Evolutionary conservation across 2,888 invertebrate species (phyloP), one percentile per base, ranked within the genome.

Genomic region (Drosophila buzzatii): DNA sequence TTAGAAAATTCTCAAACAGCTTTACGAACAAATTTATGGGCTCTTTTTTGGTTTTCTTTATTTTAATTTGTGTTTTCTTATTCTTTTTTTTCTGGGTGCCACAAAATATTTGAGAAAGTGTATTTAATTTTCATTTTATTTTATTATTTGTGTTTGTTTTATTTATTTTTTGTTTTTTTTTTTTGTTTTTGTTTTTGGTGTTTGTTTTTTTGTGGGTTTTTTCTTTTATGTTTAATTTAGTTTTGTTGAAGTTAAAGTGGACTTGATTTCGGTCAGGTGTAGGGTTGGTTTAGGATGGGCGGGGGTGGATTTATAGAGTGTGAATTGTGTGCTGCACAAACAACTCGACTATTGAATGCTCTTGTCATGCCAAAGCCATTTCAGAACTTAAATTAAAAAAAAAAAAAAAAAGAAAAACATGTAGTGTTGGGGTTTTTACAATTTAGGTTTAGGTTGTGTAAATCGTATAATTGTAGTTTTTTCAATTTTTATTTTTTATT

Each of bases 381-480:
- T 63, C 39, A 66, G 75, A 79, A 53, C 53, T 35, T 37, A 65
- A 39, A 52, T 60, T 62, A 71, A 82, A 53, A 64, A 67, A 63
- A 73, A 79, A 64, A 67, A 63, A 73, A 79, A 71, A 82, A 53
- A 64, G 63, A 63, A 73, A 79, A 42, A 51, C 5, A 42, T 52
- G 23, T 12, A 53, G 8, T 73, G 51, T 56, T 57, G 66, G 56
- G 52, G 58, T 72, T 76, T 82, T 71, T 84, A 80, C 80, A 82
- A 63, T 80, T 80, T 88, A 68, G 42, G 52, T 82, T 77, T 58
- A 51, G 52, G 41, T 61, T 70, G 72, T 84, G 79, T 89, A 85
- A 89, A 86, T 89, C 82, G 82, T 89, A 85, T 89, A 85, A 68
- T 85, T 81, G 70, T 75, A 73, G 80, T 62, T 75, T 12, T 20